Conservation (phyloP, 2,888 invertebrate species). For the Thera britannica region DNA sequence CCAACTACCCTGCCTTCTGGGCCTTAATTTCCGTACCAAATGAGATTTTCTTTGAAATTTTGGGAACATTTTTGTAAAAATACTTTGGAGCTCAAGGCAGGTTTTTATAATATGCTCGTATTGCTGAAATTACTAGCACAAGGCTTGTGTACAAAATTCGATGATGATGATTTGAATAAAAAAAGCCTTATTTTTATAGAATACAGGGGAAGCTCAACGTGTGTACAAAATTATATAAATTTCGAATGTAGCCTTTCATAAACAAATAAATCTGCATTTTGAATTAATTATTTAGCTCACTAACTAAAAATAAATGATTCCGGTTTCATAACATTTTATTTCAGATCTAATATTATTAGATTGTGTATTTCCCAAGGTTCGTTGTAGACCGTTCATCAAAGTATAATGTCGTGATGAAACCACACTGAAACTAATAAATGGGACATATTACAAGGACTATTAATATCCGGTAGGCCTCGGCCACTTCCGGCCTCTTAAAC, state of each 20-base stretch:
- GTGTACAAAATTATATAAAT: neutral
- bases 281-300: no score
- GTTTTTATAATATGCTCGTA: conserved; percentile 12
- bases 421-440: conserved; percentile 28
- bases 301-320: no score
- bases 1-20: conserved; percentile 23
- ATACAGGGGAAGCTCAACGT: neutral
- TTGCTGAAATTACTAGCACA: conserved; percentile 13
- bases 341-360: no score
- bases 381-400: neutral
- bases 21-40: conserved; percentile 25
- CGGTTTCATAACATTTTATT: no score
- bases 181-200: neutral
- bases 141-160: neutral
- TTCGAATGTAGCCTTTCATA: no score
- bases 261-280: no score
- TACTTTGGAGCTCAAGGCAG: conserved; percentile 22
- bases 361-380: no score
- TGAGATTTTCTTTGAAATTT: conserved; percentile 26
- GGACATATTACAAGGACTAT: conserved; percentile 21
- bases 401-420: conserved; percentile 22
- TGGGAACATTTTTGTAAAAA: conserved; percentile 26
- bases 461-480: conserved; percentile 25
- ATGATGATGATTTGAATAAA: conserved; percentile 11
- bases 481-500: conserved; percentile 22